A percentile compares a stretch with the other conserved stretches of the same genome.
phyloP scores from a whole-genome alignment of 2,797 vertebrate species.

The Jordanella pulchra region DNA sequence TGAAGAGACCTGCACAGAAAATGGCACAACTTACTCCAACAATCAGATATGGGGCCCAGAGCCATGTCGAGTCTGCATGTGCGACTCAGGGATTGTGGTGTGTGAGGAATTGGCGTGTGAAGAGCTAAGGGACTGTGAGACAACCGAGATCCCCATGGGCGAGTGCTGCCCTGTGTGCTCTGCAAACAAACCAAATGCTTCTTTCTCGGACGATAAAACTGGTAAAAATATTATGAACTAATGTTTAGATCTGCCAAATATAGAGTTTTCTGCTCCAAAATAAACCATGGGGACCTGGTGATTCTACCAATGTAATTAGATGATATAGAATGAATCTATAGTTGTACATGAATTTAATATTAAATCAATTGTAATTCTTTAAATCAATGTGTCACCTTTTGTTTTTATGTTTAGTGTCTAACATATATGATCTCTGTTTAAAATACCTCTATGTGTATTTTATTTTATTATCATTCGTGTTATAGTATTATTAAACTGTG shows the following conservation, averaged over 20 bases:
- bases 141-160: slow-evolving; percentile 29
- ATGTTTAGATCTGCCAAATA: slow-evolving; percentile 10
- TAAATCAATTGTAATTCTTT: too few species aligned
- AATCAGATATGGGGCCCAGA: slow-evolving; percentile 49
- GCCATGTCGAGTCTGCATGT: slow-evolving; percentile 45
- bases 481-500: too few species aligned
- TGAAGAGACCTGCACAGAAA: slow-evolving; percentile 47
- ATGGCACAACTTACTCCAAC: slow-evolving; percentile 37
- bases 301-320: background rate
- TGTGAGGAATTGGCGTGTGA: slow-evolving; percentile 58
- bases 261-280: slow-evolving; percentile 14
- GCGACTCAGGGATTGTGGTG: slow-evolving; percentile 32
- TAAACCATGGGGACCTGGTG: slow-evolving; percentile 10
- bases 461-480: background rate
- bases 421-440: too few species aligned
- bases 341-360: too few species aligned
- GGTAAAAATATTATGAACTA: slow-evolving; percentile 42
- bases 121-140: slow-evolving; percentile 35
- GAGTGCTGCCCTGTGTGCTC: slow-evolving; percentile 53
- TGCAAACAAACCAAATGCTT: slow-evolving; percentile 20
- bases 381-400: too few species aligned
- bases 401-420: too few species aligned
- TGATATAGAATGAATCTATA: background rate
- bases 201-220: slow-evolving; percentile 25
- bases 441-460: background rate